A percentile compares a stretch with the other conserved stretches of the same genome.
These are phyloP conservation scores for Brienomyrus brachyistius DNA, from an alignment of 2,113 vertebrate species.

Conservation along the genomic window DNA sequence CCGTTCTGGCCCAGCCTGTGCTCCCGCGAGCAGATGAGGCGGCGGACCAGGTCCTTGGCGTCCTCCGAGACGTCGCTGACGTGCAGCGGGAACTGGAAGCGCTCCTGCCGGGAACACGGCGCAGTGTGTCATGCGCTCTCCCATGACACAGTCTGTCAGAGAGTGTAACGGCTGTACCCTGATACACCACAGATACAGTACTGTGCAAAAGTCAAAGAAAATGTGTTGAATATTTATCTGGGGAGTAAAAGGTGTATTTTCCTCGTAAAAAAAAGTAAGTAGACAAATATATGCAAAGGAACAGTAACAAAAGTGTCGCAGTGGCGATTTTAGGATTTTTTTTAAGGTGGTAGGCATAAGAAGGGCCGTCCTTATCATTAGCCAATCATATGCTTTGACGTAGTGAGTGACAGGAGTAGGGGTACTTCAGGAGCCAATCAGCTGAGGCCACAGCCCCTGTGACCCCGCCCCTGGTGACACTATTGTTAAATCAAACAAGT, in stretches of 20 bases:
- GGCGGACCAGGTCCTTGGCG: conserved; percentile 88
- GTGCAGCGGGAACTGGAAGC: conserved; percentile 93
- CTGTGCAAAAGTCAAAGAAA: background rate
- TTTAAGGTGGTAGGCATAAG: background rate
- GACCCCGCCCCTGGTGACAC: background rate
- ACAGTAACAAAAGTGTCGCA: background rate
- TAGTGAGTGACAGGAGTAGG: background rate
- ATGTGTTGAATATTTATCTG: background rate
- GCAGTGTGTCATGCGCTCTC: background rate
- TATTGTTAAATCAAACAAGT: background rate
- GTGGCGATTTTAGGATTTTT: background rate
- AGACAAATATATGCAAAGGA: too few species aligned
- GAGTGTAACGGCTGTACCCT: background rate
- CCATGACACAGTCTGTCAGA: background rate
- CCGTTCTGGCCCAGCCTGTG: conserved; percentile 92
- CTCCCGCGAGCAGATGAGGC: conserved; percentile 92
- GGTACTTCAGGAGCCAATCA: background rate
- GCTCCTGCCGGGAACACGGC: conserved; percentile 62
- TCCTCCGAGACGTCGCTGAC: conserved; percentile 88
- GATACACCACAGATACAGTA: background rate
- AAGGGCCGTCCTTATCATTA: background rate
- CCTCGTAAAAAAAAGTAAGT: too few species aligned
- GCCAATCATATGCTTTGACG: background rate
- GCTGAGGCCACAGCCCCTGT: background rate
- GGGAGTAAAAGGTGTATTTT: background rate